Evolutionary conservation across 2,888 invertebrate genomes (phyloP).

Genomic region (Aphrophora alni): DNA sequence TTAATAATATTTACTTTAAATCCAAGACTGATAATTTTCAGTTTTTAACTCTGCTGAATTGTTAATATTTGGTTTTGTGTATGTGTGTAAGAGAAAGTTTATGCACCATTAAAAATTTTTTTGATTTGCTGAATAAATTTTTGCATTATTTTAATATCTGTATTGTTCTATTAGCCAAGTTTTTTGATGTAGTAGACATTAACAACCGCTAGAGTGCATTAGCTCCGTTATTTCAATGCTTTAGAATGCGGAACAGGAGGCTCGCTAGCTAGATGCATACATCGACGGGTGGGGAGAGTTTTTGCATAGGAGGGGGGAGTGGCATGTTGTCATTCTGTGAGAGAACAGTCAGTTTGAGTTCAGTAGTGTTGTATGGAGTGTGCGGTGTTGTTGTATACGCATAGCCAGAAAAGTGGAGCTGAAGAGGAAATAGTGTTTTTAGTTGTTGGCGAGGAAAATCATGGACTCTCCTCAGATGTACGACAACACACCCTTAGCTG

Average conservation of each 20-base stretch:
- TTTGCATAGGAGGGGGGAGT: constrained; percentile 25
- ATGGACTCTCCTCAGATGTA: constrained; percentile 91
- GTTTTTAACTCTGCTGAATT: no score
- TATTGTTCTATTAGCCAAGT: no score
- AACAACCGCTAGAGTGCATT: not conserved
- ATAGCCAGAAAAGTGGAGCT: constrained; percentile 6
- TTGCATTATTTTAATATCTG: no score
- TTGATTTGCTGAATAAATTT: no score
- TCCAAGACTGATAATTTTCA: no score
- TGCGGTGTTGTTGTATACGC: constrained; percentile 9
- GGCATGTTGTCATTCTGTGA: not conserved
- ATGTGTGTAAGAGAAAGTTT: no score
- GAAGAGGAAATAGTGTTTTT: not conserved
- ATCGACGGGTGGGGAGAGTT: not conserved
- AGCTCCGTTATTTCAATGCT: not conserved
- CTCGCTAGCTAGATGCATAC: not conserved
- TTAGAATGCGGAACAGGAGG: not conserved
- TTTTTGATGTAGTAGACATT: no score
- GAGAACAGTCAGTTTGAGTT: constrained; percentile 26
- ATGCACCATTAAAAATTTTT: no score
- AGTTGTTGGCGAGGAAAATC: constrained; percentile 6
- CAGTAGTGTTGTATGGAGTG: constrained; percentile 36
- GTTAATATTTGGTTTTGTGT: no score
- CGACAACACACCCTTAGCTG: constrained; percentile 66
- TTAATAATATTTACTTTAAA: no score